Evolutionary conservation across 2,797 vertebrate species (phyloP).

Genomic region (Nothura maculosa): DNA sequence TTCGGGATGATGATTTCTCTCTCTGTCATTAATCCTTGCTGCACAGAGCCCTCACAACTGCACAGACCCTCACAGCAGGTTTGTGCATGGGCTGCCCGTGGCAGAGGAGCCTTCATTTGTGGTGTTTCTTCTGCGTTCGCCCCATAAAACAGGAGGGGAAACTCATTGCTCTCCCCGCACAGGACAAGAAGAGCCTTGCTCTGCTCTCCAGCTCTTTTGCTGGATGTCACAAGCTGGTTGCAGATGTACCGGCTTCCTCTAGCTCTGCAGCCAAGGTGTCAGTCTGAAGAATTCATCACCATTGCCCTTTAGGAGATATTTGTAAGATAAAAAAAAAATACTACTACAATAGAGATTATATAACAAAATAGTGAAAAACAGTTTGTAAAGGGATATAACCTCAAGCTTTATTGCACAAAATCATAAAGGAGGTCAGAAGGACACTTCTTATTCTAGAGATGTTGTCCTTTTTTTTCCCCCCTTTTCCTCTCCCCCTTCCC

Average conservation of each 20-base stretch:
- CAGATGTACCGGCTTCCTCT: not conserved
- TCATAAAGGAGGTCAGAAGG: conserved; percentile 46
- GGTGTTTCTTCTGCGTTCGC: not conserved
- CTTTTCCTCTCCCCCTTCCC: not conserved
- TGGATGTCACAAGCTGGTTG: not conserved
- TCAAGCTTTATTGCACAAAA: not conserved
- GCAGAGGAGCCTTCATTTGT: not conserved
- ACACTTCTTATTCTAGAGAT: conserved; percentile 1
- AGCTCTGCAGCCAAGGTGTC: not conserved
- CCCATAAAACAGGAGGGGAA: not conserved
- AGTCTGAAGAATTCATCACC: not conserved
- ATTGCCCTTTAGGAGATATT: not conserved
- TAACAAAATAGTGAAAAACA: conserved; percentile 1
- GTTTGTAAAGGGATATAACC: not conserved
- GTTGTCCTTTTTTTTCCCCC: not conserved
- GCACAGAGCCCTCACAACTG: not conserved
- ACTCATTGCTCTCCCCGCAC: not conserved
- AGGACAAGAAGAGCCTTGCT: not conserved
- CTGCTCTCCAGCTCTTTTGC: accelerated
- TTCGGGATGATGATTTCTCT: conserved; percentile 49
- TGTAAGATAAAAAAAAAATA: not conserved
- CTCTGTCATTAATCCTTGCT: not conserved
- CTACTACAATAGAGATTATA: not conserved
- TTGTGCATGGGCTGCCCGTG: not conserved
- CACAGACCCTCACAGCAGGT: not conserved